These are phyloP conservation scores for Heliocidaris tuberculata DNA, from an alignment of 35 echinoderm and acorn worm species.

Conservation along the genomic window DNA sequence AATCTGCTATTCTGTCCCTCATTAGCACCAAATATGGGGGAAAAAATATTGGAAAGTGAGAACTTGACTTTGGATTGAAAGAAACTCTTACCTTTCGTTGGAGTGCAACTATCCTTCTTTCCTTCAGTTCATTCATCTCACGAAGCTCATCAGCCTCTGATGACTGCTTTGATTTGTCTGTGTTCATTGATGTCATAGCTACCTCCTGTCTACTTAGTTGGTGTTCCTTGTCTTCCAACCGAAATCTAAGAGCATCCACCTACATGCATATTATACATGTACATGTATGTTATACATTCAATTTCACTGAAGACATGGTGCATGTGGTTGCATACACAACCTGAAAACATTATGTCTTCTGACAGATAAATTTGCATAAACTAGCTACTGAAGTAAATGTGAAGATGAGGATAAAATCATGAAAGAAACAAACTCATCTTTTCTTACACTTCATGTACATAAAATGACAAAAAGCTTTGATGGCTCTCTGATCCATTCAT, in stretches of 20 bases:
- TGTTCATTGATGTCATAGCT: conserved; percentile 64
- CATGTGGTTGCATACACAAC: too few relatives aligned
- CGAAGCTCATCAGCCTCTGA: conserved; percentile 76
- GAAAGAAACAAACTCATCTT: not conserved
- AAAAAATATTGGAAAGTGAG: not conserved
- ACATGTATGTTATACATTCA: too few relatives aligned
- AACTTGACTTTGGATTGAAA: not conserved
- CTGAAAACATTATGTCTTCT: too few relatives aligned
- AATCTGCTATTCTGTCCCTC: too few relatives aligned
- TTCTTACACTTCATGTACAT: not conserved
- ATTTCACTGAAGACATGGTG: too few relatives aligned
- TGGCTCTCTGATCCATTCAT: not conserved
- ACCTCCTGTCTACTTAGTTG: conserved; percentile 68
- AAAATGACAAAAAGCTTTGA: not conserved
- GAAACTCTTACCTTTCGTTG: conserved; percentile 77
- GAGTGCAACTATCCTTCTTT: conserved; percentile 69
- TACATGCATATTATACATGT: not conserved
- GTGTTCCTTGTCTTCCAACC: conserved; percentile 90
- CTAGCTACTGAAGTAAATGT: not conserved
- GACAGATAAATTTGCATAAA: too few relatives aligned
- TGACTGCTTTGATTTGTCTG: conserved; percentile 76
- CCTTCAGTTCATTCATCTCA: conserved; percentile 90
- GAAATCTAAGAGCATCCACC: conserved; percentile 83
- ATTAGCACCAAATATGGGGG: too few relatives aligned
- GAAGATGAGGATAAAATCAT: not conserved